These are phyloP conservation scores for Homarus gammarus DNA, from an alignment of 2,888 invertebrate species.

Conservation along the genomic window DNA sequence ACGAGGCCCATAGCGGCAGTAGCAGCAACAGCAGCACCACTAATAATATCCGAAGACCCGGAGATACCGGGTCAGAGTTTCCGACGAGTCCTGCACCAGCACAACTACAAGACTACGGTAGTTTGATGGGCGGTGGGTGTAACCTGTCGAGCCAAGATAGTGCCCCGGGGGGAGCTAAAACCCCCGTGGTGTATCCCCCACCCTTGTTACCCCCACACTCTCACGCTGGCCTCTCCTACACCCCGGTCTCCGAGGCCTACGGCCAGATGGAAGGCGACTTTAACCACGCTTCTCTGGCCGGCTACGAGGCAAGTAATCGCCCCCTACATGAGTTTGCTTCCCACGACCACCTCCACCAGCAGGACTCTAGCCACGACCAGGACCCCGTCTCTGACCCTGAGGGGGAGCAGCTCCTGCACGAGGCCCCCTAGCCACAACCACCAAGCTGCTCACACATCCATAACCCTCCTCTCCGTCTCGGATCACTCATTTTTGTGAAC, in stretches of 20 bases:
- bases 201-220: constrained; percentile 24
- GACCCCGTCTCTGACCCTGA: constrained; percentile 44
- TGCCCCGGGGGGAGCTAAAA: constrained; percentile 25
- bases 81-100: constrained; percentile 43
- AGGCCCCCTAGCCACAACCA: constrained; percentile 24
- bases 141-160: constrained; percentile 49
- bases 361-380: constrained; percentile 18
- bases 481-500: constrained; percentile 29
- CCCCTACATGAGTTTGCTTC: constrained; percentile 42
- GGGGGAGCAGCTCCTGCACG: constrained; percentile 41
- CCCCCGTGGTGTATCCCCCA: constrained; percentile 37
- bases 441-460: neutral
- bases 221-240: constrained; percentile 34
- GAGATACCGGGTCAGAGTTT: constrained; percentile 43
- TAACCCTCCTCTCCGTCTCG: constrained; percentile 2
- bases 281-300: constrained; percentile 37
- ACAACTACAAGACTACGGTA: constrained; percentile 48
- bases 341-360: constrained; percentile 39
- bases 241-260: constrained; percentile 55
- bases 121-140: constrained; percentile 45
- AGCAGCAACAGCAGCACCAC: constrained; percentile 65
- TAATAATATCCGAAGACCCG: constrained; percentile 45
- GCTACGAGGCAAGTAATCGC: constrained; percentile 34
- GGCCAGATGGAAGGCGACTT: constrained; percentile 57
- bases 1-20: constrained; percentile 60